phyloP scores from a whole-genome alignment of 2,888 invertebrate genomes.

The Caenorhabditis angaria region DNA sequence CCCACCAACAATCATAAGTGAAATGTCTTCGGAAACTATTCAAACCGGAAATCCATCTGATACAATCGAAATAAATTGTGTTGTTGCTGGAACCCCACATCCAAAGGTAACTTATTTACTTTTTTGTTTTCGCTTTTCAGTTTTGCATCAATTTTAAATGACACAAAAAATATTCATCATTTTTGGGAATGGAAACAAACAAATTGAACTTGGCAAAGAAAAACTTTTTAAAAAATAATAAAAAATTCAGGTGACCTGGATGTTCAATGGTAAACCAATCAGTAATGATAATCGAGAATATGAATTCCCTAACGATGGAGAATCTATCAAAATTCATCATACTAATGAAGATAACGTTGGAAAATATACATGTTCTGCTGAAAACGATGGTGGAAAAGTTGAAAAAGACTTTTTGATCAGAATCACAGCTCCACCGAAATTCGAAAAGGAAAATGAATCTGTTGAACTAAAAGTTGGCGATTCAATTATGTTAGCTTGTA shows the following conservation, averaged over 20 bases:
- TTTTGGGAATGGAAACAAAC: background rate
- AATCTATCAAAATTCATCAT: slow-evolving; percentile 32
- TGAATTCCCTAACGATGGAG: slow-evolving; percentile 34
- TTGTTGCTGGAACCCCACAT: slow-evolving; percentile 24
- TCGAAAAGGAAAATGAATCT: slow-evolving; percentile 48
- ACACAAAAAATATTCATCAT: slow-evolving; percentile 6
- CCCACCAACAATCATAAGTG: slow-evolving; percentile 64
- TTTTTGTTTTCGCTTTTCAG: background rate
- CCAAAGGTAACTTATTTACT: slow-evolving; percentile 18
- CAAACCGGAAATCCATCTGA: slow-evolving; percentile 52
- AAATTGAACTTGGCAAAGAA: slow-evolving; percentile 1
- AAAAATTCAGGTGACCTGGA: slow-evolving; percentile 47
- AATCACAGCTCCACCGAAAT: slow-evolving; percentile 66
- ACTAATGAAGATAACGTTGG: slow-evolving; percentile 30
- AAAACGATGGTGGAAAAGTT: slow-evolving; percentile 73
- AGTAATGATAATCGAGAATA: slow-evolving; percentile 7
- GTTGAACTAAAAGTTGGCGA: slow-evolving; percentile 70
- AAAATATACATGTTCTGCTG: slow-evolving; percentile 73
- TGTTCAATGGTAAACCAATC: slow-evolving; percentile 30
- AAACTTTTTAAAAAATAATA: background rate
- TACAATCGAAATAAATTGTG: slow-evolving; percentile 73
- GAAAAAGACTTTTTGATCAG: slow-evolving; percentile 62
- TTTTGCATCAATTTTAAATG: slow-evolving; percentile 2
- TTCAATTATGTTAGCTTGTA: slow-evolving; percentile 73
- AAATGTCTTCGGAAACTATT: slow-evolving; percentile 54